These are phyloP conservation scores for Spilarctia lutea DNA, from an alignment of 2,888 invertebrate genomes.

Conservation along the genomic window DNA sequence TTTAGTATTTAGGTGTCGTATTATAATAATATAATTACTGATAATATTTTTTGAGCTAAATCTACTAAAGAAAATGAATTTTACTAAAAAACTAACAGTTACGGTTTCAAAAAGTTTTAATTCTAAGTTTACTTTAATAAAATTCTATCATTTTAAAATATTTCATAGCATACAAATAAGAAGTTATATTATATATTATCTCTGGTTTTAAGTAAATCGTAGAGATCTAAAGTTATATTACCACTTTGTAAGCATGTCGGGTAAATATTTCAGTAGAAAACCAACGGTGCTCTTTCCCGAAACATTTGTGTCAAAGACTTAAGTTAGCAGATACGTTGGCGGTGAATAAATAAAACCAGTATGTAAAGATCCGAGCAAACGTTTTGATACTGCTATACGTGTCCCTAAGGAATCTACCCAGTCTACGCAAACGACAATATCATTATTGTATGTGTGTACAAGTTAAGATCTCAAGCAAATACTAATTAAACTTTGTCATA, in stretches of 20 bases:
- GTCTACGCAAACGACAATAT: conserved; percentile 8
- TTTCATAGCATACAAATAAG: neutral
- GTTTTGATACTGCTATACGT: conserved; percentile 46
- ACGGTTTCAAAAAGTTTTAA: neutral
- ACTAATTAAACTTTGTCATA: neutral
- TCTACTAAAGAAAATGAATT: conserved; percentile 3
- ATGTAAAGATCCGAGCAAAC: conserved; percentile 50
- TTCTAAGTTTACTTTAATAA: conserved; percentile 17
- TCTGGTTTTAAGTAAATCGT: neutral
- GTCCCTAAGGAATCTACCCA: conserved; percentile 29
- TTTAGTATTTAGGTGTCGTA: too few relatives aligned
- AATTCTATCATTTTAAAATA: conserved; percentile 14
- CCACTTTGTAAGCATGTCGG: conserved; percentile 35
- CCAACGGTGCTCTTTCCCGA: conserved; percentile 59
- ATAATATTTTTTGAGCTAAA: conserved; percentile 23
- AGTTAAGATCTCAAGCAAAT: conserved; percentile 12
- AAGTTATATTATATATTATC: neutral
- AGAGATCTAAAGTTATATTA: conserved; percentile 39
- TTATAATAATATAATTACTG: too few relatives aligned
- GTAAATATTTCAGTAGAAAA: conserved; percentile 62
- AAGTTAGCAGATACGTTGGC: conserved; percentile 50
- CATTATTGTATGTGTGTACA: conserved; percentile 24
- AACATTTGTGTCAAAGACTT: conserved; percentile 62
- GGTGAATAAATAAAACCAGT: conserved; percentile 59
- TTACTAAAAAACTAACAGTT: conserved; percentile 23